phyloP scores from a whole-genome alignment of 2,113 vertebrate species.

The Rallus limicola region DNA sequence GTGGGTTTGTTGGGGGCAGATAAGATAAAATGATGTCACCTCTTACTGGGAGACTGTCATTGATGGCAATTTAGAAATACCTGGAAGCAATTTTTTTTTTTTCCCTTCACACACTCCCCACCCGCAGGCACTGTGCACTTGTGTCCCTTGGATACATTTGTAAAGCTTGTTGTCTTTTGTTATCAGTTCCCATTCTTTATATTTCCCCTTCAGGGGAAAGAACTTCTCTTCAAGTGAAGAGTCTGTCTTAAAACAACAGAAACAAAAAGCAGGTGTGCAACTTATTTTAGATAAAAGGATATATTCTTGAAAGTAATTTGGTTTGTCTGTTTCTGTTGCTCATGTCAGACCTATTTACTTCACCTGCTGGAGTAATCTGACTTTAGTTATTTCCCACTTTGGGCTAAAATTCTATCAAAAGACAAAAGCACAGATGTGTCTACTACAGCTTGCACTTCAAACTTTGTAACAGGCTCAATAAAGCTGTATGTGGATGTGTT shows the following conservation, averaged over 20 bases:
- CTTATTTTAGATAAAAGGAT: slow-evolving; percentile 9
- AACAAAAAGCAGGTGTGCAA: not conserved
- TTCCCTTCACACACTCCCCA: not conserved
- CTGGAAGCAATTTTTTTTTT: not conserved
- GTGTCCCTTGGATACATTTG: not conserved
- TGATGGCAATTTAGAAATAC: not conserved
- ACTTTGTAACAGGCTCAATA: not conserved
- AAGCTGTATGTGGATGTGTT: not conserved
- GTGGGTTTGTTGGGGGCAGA: not conserved
- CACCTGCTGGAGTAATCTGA: slow-evolving; percentile 16
- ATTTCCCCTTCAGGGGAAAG: slow-evolving; percentile 11
- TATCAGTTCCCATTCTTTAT: slow-evolving; percentile 32
- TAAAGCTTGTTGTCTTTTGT: slow-evolving; percentile 18
- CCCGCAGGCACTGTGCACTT: not conserved
- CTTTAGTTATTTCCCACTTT: slow-evolving; percentile 5
- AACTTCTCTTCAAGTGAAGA: slow-evolving; percentile 9
- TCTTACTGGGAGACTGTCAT: not conserved
- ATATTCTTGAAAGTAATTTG: slow-evolving; percentile 6
- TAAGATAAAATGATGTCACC: not conserved
- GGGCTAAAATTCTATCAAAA: not conserved
- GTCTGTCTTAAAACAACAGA: slow-evolving; percentile 1
- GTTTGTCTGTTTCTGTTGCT: slow-evolving; percentile 15
- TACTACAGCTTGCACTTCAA: not conserved
- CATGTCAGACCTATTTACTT: slow-evolving; percentile 16
- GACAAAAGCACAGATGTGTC: not conserved